phyloP scores from a whole-genome alignment of 2,113 vertebrate genomes.

The Zootoca vivipara region DNA sequence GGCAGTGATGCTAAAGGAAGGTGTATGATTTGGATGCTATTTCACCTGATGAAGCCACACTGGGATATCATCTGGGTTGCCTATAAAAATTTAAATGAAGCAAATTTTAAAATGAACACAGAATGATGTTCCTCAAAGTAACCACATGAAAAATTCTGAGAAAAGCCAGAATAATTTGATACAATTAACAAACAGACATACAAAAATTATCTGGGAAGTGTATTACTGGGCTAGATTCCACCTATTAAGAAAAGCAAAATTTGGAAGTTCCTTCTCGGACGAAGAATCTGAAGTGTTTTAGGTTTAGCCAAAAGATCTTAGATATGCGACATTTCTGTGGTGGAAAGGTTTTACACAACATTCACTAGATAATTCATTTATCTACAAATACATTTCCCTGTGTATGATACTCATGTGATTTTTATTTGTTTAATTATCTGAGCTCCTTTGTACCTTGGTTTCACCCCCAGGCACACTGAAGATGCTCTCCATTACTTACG shows the following conservation, averaged over 20 bases:
- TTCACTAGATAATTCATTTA: not conserved
- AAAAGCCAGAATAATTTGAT: not conserved
- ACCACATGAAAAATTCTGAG: not conserved
- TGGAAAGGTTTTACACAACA: not conserved
- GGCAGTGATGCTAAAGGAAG: too few species aligned
- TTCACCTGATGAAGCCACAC: not conserved
- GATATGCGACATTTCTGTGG: not conserved
- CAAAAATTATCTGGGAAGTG: not conserved
- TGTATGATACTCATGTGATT: not conserved
- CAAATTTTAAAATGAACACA: not conserved
- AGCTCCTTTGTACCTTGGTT: not conserved
- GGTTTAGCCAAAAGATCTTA: not conserved
- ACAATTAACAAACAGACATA: not conserved
- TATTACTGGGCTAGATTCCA: not conserved
- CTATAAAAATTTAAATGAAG: not conserved
- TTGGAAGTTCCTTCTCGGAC: not conserved
- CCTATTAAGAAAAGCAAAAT: not conserved
- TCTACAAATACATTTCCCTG: not conserved
- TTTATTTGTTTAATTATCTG: constrained; percentile 24
- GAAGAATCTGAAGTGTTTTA: not conserved
- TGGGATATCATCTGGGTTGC: not conserved
- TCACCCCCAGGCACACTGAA: not conserved
- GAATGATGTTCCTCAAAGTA: not conserved
- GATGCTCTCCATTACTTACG: not conserved
- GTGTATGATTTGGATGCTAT: not conserved